Evolutionary conservation across 2,797 vertebrate genomes (phyloP), one percentile per base, ranked within the genome.

Genomic region (Acestrorhynchus altus): DNA sequence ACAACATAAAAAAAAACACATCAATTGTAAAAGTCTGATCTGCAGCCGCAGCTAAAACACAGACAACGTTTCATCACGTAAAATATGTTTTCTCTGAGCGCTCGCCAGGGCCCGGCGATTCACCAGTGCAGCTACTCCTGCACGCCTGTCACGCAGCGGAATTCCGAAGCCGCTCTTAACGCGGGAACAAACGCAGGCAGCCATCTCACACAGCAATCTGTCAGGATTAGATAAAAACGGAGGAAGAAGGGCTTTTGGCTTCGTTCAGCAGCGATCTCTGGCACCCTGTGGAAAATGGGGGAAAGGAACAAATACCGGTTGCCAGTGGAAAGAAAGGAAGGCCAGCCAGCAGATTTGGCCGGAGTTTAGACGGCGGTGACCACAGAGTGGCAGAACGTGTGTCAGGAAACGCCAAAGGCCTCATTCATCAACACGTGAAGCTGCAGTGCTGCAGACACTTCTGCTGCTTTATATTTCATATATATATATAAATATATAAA

Each of bases 141-240:
- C 47, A 13, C n/a, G 26, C 13, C 44, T 49, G 44, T 46, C 35
- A 9, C 35, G 9, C 4, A 42, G 8, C 61, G 8, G 31, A 64
- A 64, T 22, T 16, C 16, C 26, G 35, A 9, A 66, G 42, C 3
- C 39, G 15, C 28, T 65, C 70, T 72, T 49, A 65, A 51, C 70
- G 57, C 72, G 57, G 65, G 46, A 56, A 60, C 73, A 47, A 59
- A 72, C n/a, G 61, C 71, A 71, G 42, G 71, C 80, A 77, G 51
- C 54, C 75, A 51, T 81, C 64, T 42, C 46, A 60, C 64, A 68
- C 70, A 71, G 8, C 74, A 64, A 82, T 82, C 80, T 71, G 74
- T 82, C 76, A 82, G 77, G 75, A 81, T 81, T 73, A 81, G 46
- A 56, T 12, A 68, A 46, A 74, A 73, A 20, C 72, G 54, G 79